A percentile compares a stretch with the other conserved stretches of the same genome.
Conservation (phyloP, 2,113 vertebrate species). For the Coptodon rendalli region DNA sequence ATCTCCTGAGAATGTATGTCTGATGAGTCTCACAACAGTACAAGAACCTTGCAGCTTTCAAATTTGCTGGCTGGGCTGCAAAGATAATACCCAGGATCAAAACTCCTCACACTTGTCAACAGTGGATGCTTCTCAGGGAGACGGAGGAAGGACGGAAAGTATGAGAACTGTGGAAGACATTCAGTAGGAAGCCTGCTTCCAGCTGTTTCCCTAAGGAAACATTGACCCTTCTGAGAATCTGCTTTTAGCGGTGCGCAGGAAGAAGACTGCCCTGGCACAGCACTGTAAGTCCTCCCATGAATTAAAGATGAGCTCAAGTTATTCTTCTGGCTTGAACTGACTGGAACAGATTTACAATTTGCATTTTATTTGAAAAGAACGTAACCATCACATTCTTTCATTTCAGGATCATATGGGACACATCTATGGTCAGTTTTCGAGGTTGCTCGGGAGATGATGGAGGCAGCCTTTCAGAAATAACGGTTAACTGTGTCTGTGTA, state of each 20-base stretch:
- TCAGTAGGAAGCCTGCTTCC: background rate
- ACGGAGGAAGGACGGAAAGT: background rate
- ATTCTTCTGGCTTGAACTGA: slow-evolving; percentile 41
- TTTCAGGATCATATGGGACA: slow-evolving; percentile 15
- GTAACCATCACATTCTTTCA: slow-evolving; percentile 9
- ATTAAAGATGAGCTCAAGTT: slow-evolving; percentile 66
- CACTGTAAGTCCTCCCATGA: slow-evolving; percentile 47
- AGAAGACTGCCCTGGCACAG: slow-evolving; percentile 22
- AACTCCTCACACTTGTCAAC: background rate
- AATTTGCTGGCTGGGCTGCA: background rate
- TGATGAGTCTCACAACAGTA: background rate
- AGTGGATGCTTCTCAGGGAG: background rate
- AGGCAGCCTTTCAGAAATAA: background rate
- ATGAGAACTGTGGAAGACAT: background rate
- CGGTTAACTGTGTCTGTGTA: background rate
- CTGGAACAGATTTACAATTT: slow-evolving; percentile 60
- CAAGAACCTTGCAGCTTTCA: background rate
- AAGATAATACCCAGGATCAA: background rate
- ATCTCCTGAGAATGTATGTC: background rate
- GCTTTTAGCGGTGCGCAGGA: slow-evolving; percentile 11
- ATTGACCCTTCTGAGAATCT: slow-evolving; percentile 36
- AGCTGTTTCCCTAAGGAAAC: slow-evolving; percentile 26
- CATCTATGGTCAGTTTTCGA: background rate
- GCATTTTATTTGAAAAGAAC: slow-evolving; percentile 54
- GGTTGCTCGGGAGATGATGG: background rate